Base-by-base conservation (phyloP, 2,888 invertebrate species). In the Chymomyza caudatula region DNA sequence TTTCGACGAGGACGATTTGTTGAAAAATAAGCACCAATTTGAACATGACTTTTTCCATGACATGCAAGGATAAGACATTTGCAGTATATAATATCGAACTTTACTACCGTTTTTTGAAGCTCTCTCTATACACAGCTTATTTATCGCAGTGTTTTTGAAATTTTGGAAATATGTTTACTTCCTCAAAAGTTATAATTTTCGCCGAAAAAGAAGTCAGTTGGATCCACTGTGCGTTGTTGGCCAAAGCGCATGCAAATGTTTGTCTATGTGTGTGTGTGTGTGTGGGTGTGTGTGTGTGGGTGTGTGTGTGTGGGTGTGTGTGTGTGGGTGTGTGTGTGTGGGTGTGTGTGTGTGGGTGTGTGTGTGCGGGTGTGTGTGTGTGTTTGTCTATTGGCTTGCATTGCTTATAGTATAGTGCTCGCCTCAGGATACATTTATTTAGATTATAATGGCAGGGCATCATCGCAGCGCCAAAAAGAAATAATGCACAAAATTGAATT, bases 401-500 rank as follows among this genome's bases (percentile, higher is more conserved):
- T 54, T 61, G 43, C 44, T 29, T 53, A 60, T 11, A 37, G 64
- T 53, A 60, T 11, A 37, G 64, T 69, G 47, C 58, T 19, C 42
- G 83, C 83, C 83, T 67, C 53, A 73, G 82, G 86, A 69, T 83
- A 85, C 83, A 76, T 77, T 86, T 85, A 81, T 81, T 85, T 76
- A 74, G 78, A 82, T 74, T 71, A 77, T 81, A 85, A 85, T 78
- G 85, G 80, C 76, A 59, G 63, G 51, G 20, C 59, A 47, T 49
- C 85, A 78, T 70, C 67, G 68, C 60, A 83, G 70, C 84, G 69
- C 76, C 81, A 75, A 86, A 53, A 37, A 11, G 29, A 37, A 87
- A 87, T 86, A 86, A 86, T 83, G 78, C 82, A 84, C 78, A 77
- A 82, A 87, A 86, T 86, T 86, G 86, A 86, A 86, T 86, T 86